Evolutionary conservation across 1,140 invertebrate genomes (phyloP).

Genomic region (Protaetia brevitarsis): DNA sequence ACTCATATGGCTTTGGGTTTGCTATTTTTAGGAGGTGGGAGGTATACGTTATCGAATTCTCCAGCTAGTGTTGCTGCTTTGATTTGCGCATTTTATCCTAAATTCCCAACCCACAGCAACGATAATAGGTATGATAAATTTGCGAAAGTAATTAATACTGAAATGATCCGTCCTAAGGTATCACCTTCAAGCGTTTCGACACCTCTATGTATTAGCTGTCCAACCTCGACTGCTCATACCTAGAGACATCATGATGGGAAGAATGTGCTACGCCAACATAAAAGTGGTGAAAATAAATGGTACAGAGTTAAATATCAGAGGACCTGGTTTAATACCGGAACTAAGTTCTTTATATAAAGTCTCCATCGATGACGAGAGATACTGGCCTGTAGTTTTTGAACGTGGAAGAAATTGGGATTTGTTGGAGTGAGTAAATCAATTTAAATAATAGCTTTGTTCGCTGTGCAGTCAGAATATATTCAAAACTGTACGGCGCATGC

Average conservation of each 20-base stretch:
- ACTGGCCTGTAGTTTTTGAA: constrained; percentile 84
- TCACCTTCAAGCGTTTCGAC: constrained; percentile 92
- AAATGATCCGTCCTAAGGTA: constrained; percentile 87
- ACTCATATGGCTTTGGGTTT: constrained; percentile 91
- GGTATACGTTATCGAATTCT: constrained; percentile 81
- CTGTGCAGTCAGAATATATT: too few species aligned
- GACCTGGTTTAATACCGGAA: constrained; percentile 85
- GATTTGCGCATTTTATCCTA: constrained; percentile 91
- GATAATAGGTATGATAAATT: constrained; percentile 76
- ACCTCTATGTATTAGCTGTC: constrained; percentile 91
- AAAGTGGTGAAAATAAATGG: constrained; percentile 60
- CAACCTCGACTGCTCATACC: constrained; percentile 86
- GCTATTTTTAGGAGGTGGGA: constrained; percentile 89
- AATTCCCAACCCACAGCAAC: constrained; percentile 93
- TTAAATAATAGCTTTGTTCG: constrained; percentile 31
- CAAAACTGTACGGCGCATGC: too few species aligned
- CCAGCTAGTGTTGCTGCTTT: constrained; percentile 83
- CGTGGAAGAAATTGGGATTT: constrained; percentile 79
- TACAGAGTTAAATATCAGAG: constrained; percentile 55
- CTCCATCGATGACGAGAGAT: constrained; percentile 75
- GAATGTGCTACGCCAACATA: constrained; percentile 78
- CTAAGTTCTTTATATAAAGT: constrained; percentile 73
- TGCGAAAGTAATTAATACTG: constrained; percentile 44
- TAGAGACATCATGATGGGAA: constrained; percentile 80
- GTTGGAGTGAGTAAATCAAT: constrained; percentile 68